Conservation (phyloP, 2,888 invertebrate species). For the Ornithoptera priamus region DNA sequence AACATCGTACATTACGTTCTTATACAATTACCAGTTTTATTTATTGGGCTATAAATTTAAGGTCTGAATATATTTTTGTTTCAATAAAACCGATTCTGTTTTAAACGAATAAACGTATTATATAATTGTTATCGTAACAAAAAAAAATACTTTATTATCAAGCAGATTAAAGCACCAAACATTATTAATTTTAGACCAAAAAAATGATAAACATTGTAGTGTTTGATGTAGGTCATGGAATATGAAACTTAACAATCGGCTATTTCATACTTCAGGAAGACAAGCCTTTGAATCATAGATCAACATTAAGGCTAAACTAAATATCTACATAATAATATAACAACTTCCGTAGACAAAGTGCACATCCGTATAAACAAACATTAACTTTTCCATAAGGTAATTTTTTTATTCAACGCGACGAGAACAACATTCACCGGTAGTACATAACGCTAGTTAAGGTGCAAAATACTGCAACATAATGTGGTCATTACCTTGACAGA, state of each 20-base stretch:
- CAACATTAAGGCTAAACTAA: background rate
- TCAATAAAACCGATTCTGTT: background rate
- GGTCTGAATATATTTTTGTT: conserved; percentile 4
- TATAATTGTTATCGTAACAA: background rate
- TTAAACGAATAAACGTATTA: background rate
- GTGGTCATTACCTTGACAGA: too few species aligned
- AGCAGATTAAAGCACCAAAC: background rate
- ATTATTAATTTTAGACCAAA: background rate
- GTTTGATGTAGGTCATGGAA: background rate
- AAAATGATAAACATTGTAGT: background rate
- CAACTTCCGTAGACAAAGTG: background rate
- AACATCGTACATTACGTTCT: conserved; percentile 7
- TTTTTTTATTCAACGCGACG: too few species aligned
- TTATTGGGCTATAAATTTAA: conserved; percentile 3
- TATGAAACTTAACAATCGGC: background rate
- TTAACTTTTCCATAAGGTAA: background rate
- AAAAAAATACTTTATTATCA: background rate
- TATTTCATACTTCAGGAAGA: background rate
- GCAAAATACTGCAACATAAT: too few species aligned
- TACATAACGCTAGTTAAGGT: too few species aligned
- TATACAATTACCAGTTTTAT: conserved; percentile 5
- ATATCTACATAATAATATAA: background rate
- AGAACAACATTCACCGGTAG: too few species aligned
- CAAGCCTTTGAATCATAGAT: background rate
- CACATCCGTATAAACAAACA: background rate